Evolutionary conservation across 1,140 invertebrate genomes (phyloP), one percentile per base, ranked within the genome.

Genomic region (Thalassaphorura encarpata): DNA sequence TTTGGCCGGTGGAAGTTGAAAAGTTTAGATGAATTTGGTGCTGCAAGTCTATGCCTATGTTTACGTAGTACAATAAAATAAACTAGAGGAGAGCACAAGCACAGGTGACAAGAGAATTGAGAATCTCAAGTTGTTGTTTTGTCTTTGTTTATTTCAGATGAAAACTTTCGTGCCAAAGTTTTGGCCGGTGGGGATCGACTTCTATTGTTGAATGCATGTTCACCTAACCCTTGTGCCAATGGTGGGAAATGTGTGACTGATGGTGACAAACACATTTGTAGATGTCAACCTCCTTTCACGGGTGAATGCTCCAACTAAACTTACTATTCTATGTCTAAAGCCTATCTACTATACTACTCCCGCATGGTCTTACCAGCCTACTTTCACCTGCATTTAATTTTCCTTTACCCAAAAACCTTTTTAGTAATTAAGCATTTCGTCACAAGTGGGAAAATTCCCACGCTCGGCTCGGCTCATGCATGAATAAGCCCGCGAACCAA

Each of bases 191-290:
- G 56, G 8, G 57, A 62, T 52, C 29, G 52, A 23, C 52, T 65
- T 21, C 45, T 65, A 15, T n/a, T 58, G 28, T 39, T 65, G 16
- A 58, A 82, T 56, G 77, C 77, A 0, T 86, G 84, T 64, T 70
- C 73, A 3, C 83, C 82, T 0, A 82, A 83, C 68, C 82, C 83
- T 1, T 86, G 84, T 64, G 69, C 77, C 31, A 77, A 83, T 64
- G 77, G 75, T 2, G 83, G 83, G 1, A 75, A 75, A 54, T 86
- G 84, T 63, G 68, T 78, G 0, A 69, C 69, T 0, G 71, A 74
- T 18, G 70, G 73, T 2, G 75, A 70, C 41, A 48, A 47, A 16
- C 72, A 73, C 56, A 69, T 73, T 29, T 86, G 84, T 66, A 77
- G 82, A 50, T 86, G 84, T 63, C 66, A 69, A 11, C 78, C 79